Evolutionary conservation across 2,888 invertebrate species (phyloP), one percentile per base, ranked within the genome.

Genomic region (Cantharis lateralis): DNA sequence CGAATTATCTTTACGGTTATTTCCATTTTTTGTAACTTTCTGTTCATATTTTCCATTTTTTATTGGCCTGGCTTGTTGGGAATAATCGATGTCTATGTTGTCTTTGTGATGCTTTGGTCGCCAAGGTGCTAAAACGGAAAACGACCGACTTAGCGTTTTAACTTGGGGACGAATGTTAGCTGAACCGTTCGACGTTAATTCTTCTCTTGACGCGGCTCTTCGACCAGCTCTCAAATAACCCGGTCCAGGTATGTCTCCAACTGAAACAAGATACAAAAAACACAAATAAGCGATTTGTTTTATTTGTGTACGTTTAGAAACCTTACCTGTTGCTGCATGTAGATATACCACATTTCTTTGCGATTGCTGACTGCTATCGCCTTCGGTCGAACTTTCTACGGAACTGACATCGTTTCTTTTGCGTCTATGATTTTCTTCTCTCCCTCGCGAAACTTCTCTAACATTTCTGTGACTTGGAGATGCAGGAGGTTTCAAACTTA

Each of bases 51-150:
- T 88, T 84, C 88, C 82, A 85, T 89, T 86, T 79, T 86, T 86
- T 62, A 84, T 82, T 71, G 84, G 89, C 83, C 89, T 88, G 74
- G 88, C 89, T 83, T 91, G 90, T 83, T 95, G 94, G 13, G 93
- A 93, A 88, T 95, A 95, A 85, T 95, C 94, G 20, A 95, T 94
- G 88, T 95, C 95, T 85, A 93, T 92, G 72, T 92, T 92, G 83
- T 95, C 95, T 84, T 90, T 91, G 84, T 92, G 91, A 84, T 94
- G 93, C 80, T 93, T 91, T 2, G 96, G 95, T 77, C 93, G 93
- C 95, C 95, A 96, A 3, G 96, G 96, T 0, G 96, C 95, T 84
- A 95, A 90, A 82, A 96, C 93, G 3, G 95, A 95, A 83, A 96
- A 95, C 78, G 95, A 95, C 70, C 93, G 90, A 11, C 95, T 94